Base-by-base conservation (phyloP, 2,888 invertebrate genomes). In the Blastobasis lacticolella region DNA sequence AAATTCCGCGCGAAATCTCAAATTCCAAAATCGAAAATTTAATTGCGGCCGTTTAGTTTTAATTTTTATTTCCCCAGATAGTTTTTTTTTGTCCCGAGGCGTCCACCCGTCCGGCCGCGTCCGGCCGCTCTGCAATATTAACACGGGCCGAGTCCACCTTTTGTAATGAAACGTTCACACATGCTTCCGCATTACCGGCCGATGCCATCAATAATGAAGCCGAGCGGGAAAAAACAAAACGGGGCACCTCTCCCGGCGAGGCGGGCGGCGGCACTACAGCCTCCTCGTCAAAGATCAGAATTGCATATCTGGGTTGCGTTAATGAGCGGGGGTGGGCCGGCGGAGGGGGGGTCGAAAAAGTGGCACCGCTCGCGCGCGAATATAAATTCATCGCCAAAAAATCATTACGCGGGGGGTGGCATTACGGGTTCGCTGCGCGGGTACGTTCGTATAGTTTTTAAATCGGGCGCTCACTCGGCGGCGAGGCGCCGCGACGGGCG, bases 321-420 rank as follows among this genome's bases (percentile, higher is more conserved):
- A 90, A 90, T 90, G 90, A 90, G 90, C 79, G 87, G 82, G 81
- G 83, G 78, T 61, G 67, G 74, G 79, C 75, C 76, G 73, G 70
- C 64, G 71, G 63, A 69, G 67, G 79, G 87, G 81, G 85, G 81
- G 81, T 85, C 85, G 87, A 88, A 88, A 88, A 87, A 87, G 87
- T 87, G 87, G 85, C 89, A 86, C 89, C 89, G 88, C 87, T 88
- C 89, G 89, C 90, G 90, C 90, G 90, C 91, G 90, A 91, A 91
- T 89, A 89, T 91, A 91, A 92, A 92, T 92, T 92, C 92, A 91
- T 92, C 92, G 92, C 93, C 93, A 93, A 93, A 93, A 93, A 93
- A 93, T 93, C 93, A 93, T 93, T 93, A 93, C 93, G 92, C 92
- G 91, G 91, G 91, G 90, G 91, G 90, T 90, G 91, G 91, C 90